These are phyloP conservation scores for Phallusia fumigata DNA, from an alignment of 23 tunicate species.

Conservation along the genomic window DNA sequence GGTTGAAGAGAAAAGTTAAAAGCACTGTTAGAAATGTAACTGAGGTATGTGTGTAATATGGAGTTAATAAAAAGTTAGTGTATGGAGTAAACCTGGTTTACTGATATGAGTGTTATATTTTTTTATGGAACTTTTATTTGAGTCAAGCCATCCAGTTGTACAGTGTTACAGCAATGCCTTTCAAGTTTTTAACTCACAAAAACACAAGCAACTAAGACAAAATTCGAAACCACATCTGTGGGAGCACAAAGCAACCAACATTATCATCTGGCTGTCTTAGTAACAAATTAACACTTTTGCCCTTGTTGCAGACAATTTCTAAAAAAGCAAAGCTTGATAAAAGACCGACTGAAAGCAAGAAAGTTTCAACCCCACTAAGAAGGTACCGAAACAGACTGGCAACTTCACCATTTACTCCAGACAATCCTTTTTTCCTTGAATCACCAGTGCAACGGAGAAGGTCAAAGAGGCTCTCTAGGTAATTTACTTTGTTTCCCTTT, in stretches of 20 bases:
- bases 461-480: conserved; percentile 1
- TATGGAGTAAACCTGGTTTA: too few species aligned
- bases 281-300: not conserved
- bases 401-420: not conserved
- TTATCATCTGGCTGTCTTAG: not conserved
- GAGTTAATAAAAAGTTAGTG: too few species aligned
- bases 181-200: too few species aligned
- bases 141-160: too few species aligned
- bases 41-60: not conserved
- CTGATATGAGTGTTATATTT: too few species aligned
- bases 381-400: conserved; percentile 1
- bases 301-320: not conserved
- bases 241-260: too few species aligned
- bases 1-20: not conserved
- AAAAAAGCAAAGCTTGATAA: not conserved
- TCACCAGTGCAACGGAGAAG: not conserved
- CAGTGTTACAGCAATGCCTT: too few species aligned
- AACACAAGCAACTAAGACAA: too few species aligned
- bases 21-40: not conserved
- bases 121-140: too few species aligned
- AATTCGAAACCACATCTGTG: too few species aligned
- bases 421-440: not conserved
- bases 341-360: not conserved
- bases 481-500: too few species aligned
- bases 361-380: not conserved